Evolutionary conservation across 2,888 invertebrate genomes (phyloP).

Genomic region (Mythimna ferrago): DNA sequence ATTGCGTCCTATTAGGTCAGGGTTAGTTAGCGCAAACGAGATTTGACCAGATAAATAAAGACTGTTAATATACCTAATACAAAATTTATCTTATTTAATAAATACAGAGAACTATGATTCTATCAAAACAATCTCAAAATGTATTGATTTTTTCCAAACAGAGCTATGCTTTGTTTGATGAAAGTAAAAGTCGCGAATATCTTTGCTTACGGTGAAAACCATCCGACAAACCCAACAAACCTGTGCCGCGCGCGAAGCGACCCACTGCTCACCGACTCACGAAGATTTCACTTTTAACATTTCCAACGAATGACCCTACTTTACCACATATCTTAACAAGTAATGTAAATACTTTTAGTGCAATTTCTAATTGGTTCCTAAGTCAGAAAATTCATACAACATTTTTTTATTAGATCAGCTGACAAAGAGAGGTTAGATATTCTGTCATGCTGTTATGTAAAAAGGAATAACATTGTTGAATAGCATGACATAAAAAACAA

Average conservation of each 20-base stretch:
- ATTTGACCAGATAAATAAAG: constrained; percentile 9
- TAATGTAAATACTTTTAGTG: constrained; percentile 1
- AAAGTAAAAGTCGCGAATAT: constrained; percentile 86
- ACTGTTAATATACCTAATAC: constrained; percentile 16
- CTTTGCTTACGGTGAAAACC: constrained; percentile 82
- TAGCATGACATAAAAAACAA: constrained; percentile 38
- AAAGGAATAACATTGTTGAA: constrained; percentile 61
- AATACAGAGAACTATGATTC: not conserved
- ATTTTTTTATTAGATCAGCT: constrained; percentile 70
- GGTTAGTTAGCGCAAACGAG: constrained; percentile 6
- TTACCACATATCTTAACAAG: constrained; percentile 37
- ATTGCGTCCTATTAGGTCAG: constrained; percentile 40
- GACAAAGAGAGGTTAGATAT: constrained; percentile 73
- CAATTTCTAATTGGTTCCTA: constrained; percentile 45
- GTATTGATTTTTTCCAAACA: constrained; percentile 53
- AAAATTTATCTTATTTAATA: constrained; percentile 9
- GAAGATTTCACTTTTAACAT: constrained; percentile 88
- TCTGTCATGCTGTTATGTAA: constrained; percentile 76
- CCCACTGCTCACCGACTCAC: constrained; percentile 82
- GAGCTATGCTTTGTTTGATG: constrained; percentile 75
- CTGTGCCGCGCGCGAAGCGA: constrained; percentile 81
- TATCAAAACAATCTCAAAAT: constrained; percentile 8
- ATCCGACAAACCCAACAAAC: constrained; percentile 85
- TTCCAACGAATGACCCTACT: constrained; percentile 75
- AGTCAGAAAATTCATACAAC: constrained; percentile 49